Conservation (phyloP, 2,888 invertebrate species). For the Nomada flava region DNA sequence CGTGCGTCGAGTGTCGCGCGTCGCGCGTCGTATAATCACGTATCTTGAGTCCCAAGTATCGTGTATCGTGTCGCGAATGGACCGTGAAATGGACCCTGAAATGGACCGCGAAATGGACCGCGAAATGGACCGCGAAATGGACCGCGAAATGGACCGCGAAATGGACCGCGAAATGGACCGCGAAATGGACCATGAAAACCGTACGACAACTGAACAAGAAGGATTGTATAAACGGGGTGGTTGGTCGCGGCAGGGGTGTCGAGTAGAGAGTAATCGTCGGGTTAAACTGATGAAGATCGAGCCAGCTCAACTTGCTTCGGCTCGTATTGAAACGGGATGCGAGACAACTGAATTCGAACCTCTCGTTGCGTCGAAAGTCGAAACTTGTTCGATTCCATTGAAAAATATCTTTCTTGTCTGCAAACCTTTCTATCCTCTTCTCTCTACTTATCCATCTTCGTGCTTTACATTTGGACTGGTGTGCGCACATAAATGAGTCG, state of each 20-base stretch:
- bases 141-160: not conserved
- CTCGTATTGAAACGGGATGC: too few species aligned
- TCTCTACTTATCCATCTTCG: too few species aligned
- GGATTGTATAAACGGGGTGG: not conserved
- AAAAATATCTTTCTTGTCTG: too few species aligned
- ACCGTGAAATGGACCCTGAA: not conserved
- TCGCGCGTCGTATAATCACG: constrained; percentile 14
- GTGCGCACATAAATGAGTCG: not conserved
- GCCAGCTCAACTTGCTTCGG: too few species aligned
- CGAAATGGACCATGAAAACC: constrained; percentile 1
- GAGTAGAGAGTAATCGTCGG: too few species aligned
- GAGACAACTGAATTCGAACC: too few species aligned
- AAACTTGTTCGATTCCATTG: not conserved
- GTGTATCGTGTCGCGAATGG: constrained; percentile 27
- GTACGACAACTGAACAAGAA: not conserved
- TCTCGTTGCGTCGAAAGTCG: too few species aligned
- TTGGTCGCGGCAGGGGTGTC: not conserved
- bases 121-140: not conserved
- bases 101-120: constrained; percentile 8
- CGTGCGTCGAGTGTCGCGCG: constrained; percentile 28
- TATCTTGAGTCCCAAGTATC: constrained; percentile 26
- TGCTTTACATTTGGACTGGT: not conserved
- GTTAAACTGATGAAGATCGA: too few species aligned
- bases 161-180: not conserved
- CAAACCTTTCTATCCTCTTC: too few species aligned